Evolutionary conservation across 2,797 vertebrate genomes (phyloP).

Genomic region (Megalops cyprinoides): DNA sequence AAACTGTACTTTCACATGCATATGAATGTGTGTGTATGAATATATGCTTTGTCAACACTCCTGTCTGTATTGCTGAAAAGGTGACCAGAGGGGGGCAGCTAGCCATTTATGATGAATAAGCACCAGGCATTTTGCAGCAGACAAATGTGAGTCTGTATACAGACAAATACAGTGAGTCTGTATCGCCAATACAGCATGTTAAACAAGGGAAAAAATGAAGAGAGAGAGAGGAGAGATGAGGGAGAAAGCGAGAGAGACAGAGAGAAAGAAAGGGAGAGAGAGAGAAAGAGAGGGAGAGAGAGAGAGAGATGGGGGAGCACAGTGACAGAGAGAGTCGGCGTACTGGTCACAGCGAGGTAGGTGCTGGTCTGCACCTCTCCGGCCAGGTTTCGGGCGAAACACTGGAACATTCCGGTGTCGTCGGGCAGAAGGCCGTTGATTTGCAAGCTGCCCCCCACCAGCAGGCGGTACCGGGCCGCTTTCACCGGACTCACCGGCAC

Average conservation of each 20-base stretch:
- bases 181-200: no score
- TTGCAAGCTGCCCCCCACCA: constrained; percentile 86
- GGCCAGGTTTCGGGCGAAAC: constrained; percentile 88
- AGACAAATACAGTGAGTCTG: no score
- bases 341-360: constrained; percentile 96
- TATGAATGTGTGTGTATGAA: no score
- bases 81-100: no score
- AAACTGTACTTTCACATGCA: neutral
- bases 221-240: constrained; percentile 28
- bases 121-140: no score
- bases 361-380: constrained; percentile 96
- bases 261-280: constrained; percentile 52
- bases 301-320: constrained; percentile 38
- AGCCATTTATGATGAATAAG: no score
- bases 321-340: constrained; percentile 55
- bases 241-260: constrained; percentile 55
- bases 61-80: no score
- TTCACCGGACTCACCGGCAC: constrained; percentile 81
- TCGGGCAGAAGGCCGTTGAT: constrained; percentile 92
- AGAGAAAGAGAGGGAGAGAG: constrained; percentile 28
- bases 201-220: no score
- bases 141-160: no score
- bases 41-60: no score
- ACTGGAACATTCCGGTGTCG: constrained; percentile 98
- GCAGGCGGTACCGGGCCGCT: constrained; percentile 85